Percentiles rank a stretch among this genome's conserved stretches.
Evolutionary conservation across 2,888 invertebrate species (phyloP).

Genomic region (Perizoma affinitatum): DNA sequence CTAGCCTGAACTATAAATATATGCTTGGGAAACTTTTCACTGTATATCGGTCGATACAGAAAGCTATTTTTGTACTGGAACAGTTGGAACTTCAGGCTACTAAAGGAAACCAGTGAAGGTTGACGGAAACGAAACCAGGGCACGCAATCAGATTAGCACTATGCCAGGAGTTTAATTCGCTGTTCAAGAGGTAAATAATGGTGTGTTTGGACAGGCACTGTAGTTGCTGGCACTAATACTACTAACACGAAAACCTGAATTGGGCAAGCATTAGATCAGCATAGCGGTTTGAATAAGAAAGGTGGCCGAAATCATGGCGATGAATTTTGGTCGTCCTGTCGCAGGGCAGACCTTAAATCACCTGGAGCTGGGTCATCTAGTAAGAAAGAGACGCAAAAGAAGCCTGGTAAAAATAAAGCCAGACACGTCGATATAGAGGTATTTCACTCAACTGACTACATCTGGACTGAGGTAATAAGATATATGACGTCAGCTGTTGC

Average conservation of each 20-base stretch:
- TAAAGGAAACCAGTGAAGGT: slow-evolving; percentile 24
- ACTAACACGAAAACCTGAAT: background rate
- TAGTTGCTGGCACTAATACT: slow-evolving; percentile 5
- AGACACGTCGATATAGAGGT: too few relatives aligned
- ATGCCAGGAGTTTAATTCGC: slow-evolving; percentile 21
- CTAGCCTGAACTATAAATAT: slow-evolving; percentile 1
- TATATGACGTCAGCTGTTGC: background rate
- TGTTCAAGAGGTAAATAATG: slow-evolving; percentile 14
- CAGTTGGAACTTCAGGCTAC: slow-evolving; percentile 13
- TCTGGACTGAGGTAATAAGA: background rate
- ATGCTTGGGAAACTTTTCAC: background rate
- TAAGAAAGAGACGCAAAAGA: too few relatives aligned
- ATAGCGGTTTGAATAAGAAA: too few relatives aligned
- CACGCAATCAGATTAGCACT: slow-evolving; percentile 32
- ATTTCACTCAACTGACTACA: background rate
- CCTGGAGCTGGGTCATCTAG: too few relatives aligned
- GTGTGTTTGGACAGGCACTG: slow-evolving; percentile 2
- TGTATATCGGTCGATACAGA: background rate
- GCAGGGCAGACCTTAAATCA: too few relatives aligned
- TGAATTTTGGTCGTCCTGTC: too few relatives aligned
- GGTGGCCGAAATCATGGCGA: too few relatives aligned
- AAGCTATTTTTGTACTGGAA: slow-evolving; percentile 8
- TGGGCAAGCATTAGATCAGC: too few relatives aligned
- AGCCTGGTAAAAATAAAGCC: too few relatives aligned
- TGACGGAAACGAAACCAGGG: slow-evolving; percentile 23